Base-by-base conservation (phyloP, 2,797 vertebrate species). In the Periparus ater region DNA sequence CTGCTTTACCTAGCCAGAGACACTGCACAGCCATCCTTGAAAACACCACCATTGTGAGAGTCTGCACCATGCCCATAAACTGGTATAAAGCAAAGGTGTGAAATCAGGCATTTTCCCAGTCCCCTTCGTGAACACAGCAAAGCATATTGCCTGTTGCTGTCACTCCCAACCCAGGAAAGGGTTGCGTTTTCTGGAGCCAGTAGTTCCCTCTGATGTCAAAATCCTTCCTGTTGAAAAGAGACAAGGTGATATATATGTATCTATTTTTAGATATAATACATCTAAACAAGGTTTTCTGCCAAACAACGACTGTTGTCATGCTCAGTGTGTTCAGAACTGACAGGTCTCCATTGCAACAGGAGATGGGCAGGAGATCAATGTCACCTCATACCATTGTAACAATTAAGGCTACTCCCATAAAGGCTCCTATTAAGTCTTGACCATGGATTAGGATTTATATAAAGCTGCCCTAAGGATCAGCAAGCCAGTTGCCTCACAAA, bases 41-140 rank as follows among this genome's bases (percentile, higher is more conserved):
- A 32, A 58, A 42, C 23, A 30, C 7, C 20, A 40, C 38, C 38
- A 7, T 7, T 18, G 6, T 7, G 14, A 61, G 58, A 42, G 29
- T 11, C 42, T 45, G 38, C 20, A 45, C 42, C 11, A 4, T 45
- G 6, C 12, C 62, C 3, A 0, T 53, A 50, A 83, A 10, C 19
- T 36, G 27, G 5, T 38, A 4, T 27, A 65, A 68, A 88, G 34
- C 47, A 88, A 48, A 44, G 7, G 13, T 29, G n/a, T 29, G n/a
- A 78, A 85, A 50, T 57, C 40, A 36, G 11, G 17, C 3, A 4
- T 60, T 45, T 61, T 19, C 42, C 51, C 7, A 7, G 13, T 16
- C 23, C 36, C 14, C 27, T 32, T 27, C 9, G 61, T 10, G 12
- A 76, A 16, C 3, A 7, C 25, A 47, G n/a, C 1, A 0, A 1